Base-by-base conservation (phyloP, 2,797 vertebrate species). In the Crocodylus rhombifer region DNA sequence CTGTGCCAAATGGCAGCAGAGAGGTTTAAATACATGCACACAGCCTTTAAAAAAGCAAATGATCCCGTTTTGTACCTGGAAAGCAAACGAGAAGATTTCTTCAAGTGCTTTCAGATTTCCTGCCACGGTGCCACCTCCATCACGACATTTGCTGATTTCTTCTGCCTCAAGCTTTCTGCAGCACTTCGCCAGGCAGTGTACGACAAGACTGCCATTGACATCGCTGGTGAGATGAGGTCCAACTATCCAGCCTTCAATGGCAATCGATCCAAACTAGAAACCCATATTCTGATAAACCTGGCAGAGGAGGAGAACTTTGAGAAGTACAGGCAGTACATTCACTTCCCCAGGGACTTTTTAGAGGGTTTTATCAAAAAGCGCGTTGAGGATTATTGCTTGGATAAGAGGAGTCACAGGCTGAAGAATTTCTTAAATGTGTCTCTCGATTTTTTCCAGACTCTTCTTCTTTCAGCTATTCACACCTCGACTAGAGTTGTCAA, bases 261-360 rank as follows among this genome's bases (percentile, higher is more conserved):
- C 57, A 97, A 97, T 80, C 93, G 93, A n/a, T 80, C 91, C 51
- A 96, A 97, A 36, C 86, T 97, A 23, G 97, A 97, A 62, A 96
- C 95, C 62, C 92, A 96, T 71, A 95, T 98, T 86, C 93, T 97
- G 57, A n/a, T n/a, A n/a, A n/a, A n/a, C 80, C 87, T 98, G 42
- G 97, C 97, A 76, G 88, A 97, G 86, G 91, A 98, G 23, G 97
- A 97, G 84, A 91, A 94, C 51, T 98, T 97, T 96, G 90, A 96
- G 63, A 92, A 96, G 28, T 98, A 96, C 30, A 94, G 94, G 67
- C 17, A 94, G 18, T 98, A 97, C 80, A 42, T 97, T 79, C 73
- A 97, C 25, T 25, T 93, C 6, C 92, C 97, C 79, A 23, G 90
- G 75, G 85, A 61, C 1, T 94, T 96, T 83, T 97, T 97, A 63